A percentile compares a stretch with the other conserved stretches of the same genome.
phyloP scores from a whole-genome alignment of 2,797 vertebrate genomes.

The Pelodytes ibericus region DNA sequence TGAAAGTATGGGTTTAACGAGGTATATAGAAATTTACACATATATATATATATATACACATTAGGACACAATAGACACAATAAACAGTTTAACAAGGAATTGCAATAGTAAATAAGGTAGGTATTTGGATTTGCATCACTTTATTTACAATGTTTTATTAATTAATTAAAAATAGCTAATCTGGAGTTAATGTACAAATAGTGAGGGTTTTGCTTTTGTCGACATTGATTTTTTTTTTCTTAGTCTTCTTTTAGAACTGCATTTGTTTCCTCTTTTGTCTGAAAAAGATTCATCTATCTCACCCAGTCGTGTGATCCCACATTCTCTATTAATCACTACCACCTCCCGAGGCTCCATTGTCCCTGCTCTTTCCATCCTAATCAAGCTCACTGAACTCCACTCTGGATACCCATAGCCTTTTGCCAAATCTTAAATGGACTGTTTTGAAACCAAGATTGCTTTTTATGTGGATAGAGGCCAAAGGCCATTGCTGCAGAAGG shows the following conservation, averaged over 20 bases:
- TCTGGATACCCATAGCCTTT: constrained; percentile 21
- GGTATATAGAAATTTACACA: too few relatives aligned
- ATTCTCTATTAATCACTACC: constrained; percentile 31
- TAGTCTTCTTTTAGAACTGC: constrained; percentile 1
- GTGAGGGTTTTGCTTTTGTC: not conserved
- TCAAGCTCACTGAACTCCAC: constrained; percentile 34
- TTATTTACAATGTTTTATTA: not conserved
- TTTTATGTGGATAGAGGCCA: constrained; percentile 25
- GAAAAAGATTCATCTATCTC: constrained; percentile 19
- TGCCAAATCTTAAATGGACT: constrained; percentile 35
- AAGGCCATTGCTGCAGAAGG: constrained; percentile 27
- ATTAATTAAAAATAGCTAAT: not conserved
- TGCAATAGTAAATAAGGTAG: too few relatives aligned
- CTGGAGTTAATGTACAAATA: not conserved
- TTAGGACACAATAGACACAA: too few relatives aligned
- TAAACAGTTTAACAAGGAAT: too few relatives aligned
- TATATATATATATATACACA: too few relatives aligned
- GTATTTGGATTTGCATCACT: too few relatives aligned
- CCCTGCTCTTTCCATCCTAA: constrained; percentile 31
- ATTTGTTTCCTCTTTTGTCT: constrained; percentile 4
- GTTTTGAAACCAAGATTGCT: constrained; percentile 30
- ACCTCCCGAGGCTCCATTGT: constrained; percentile 32
- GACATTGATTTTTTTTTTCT: not conserved
- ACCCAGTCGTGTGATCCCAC: constrained; percentile 6
- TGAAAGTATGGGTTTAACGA: too few relatives aligned